These are phyloP conservation scores for Cyrtonyx montezumae DNA, from an alignment of 2,113 vertebrate genomes.

Conservation along the genomic window DNA sequence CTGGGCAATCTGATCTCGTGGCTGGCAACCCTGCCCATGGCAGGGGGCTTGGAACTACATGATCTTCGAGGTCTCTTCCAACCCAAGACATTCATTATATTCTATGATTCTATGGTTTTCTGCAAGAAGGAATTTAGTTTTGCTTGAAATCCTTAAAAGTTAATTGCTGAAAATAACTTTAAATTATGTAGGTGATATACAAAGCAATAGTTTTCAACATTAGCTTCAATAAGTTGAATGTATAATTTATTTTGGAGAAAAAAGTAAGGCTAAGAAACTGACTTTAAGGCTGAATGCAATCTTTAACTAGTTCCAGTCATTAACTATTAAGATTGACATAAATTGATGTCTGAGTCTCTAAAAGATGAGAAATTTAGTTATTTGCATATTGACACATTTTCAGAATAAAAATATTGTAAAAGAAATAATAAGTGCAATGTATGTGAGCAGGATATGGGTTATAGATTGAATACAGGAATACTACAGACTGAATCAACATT, in stretches of 20 bases:
- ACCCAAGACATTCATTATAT: too few relatives aligned
- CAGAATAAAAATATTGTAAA: constrained; percentile 24
- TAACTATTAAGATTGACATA: not conserved
- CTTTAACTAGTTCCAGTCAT: not conserved
- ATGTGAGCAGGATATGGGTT: not conserved
- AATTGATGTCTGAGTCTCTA: not conserved
- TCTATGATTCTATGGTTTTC: not conserved
- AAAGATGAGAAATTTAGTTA: not conserved
- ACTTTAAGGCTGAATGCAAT: not conserved
- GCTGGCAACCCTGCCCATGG: too few relatives aligned
- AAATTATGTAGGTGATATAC: not conserved
- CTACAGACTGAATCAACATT: not conserved
- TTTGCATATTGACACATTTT: not conserved
- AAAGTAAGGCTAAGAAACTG: not conserved
- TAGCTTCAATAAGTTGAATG: not conserved
- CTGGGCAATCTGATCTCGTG: too few relatives aligned
- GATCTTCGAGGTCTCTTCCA: too few relatives aligned
- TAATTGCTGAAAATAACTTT: not conserved
- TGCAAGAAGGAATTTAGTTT: not conserved
- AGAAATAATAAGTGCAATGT: not conserved
- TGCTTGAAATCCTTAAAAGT: not conserved
- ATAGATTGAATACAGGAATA: not conserved
- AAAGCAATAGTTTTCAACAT: not conserved
- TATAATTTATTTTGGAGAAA: not conserved
- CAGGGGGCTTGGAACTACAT: too few relatives aligned